phyloP scores from a whole-genome alignment of 2,797 vertebrate species.

The Arrhamphus sclerolepis region DNA sequence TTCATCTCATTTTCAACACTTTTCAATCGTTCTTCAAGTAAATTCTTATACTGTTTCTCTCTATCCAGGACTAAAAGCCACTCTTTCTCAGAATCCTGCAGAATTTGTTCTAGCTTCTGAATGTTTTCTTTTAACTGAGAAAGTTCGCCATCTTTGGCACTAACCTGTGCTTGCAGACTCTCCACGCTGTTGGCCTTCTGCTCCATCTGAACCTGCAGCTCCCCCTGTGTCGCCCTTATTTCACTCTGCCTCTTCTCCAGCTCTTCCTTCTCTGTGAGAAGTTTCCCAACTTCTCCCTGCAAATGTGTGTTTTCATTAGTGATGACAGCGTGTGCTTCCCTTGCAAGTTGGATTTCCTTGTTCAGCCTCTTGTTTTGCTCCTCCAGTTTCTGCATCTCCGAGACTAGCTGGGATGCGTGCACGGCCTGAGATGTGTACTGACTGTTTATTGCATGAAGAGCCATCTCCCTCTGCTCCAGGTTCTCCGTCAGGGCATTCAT shows the following conservation, averaged over 20 bases:
- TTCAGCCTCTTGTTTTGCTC: conserved; percentile 76
- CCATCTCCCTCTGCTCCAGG: conserved; percentile 82
- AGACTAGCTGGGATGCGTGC: conserved; percentile 67
- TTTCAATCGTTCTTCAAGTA: conserved; percentile 77
- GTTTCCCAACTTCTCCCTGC: conserved; percentile 72
- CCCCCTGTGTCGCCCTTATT: no score
- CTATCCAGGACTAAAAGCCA: conserved; percentile 83
- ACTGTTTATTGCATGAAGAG: conserved; percentile 79
- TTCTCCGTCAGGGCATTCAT: conserved; percentile 76
- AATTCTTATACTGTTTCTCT: conserved; percentile 78
- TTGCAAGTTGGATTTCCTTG: conserved; percentile 42
- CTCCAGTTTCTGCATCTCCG: conserved; percentile 75
- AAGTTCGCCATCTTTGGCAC: conserved; percentile 85
- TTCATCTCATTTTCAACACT: conserved; percentile 80
- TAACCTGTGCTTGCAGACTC: conserved; percentile 88
- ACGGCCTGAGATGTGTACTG: conserved; percentile 82
- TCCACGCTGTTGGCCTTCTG: conserved; percentile 77
- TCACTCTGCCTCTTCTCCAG: conserved; percentile 54
- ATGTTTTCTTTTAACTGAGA: conserved; percentile 78
- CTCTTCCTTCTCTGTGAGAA: conserved; percentile 77
- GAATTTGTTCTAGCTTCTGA: conserved; percentile 80
- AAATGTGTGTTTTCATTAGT: conserved; percentile 73
- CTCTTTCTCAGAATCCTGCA: conserved; percentile 86
- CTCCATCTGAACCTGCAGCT: conserved; percentile 70
- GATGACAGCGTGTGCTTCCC: conserved; percentile 68